A percentile compares a stretch with the other conserved stretches of the same genome.
Conservation (phyloP, 2,797 vertebrate genomes). For the Aselliscus stoliczkanus region DNA sequence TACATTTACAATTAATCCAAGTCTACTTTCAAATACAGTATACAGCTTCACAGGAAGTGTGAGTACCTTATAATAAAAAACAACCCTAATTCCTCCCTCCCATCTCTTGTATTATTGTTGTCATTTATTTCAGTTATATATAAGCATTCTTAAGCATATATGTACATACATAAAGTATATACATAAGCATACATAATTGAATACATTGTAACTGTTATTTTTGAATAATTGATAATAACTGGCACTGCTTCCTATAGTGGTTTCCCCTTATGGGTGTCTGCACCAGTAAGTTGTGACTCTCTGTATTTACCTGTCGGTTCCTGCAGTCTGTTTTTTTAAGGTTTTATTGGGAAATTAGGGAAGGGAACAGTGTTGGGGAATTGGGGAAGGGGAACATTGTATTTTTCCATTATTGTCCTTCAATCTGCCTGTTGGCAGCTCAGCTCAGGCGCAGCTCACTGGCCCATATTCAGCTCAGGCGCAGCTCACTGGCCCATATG, state of each 20-base stretch:
- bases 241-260: not conserved
- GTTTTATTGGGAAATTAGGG: too few species aligned
- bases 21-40: not conserved
- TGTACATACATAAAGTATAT: not conserved
- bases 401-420: too few species aligned
- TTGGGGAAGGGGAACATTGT: too few species aligned
- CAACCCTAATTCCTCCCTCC: not conserved
- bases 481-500: too few species aligned
- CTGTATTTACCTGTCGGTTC: not conserved
- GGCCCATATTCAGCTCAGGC: too few species aligned
- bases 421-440: too few species aligned
- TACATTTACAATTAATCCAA: not conserved
- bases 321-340: too few species aligned
- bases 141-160: not conserved
- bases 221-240: not conserved
- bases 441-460: too few species aligned
- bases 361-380: too few species aligned
- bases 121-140: not conserved
- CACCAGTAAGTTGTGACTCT: not conserved
- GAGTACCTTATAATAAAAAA: not conserved
- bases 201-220: not conserved
- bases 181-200: not conserved
- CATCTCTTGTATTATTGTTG: not conserved
- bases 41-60: not conserved
- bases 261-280: not conserved